Conservation (phyloP, 1,140 invertebrate species). For the Drosophila dunni region DNA sequence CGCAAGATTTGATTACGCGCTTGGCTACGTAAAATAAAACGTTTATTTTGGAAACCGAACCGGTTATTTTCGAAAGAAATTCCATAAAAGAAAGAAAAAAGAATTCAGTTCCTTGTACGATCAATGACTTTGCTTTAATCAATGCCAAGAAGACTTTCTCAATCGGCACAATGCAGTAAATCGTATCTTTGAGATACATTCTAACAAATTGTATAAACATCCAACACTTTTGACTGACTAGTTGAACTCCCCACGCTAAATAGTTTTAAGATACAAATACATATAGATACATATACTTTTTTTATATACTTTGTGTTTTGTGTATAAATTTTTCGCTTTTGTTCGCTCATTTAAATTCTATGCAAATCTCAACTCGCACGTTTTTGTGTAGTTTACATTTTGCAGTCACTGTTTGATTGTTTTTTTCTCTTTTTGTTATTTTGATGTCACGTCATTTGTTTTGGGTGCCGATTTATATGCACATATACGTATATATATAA, state of each 20-base stretch:
- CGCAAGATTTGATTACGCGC: conserved; percentile 23
- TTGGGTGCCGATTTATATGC: conserved; percentile 40
- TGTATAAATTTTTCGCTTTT: conserved; percentile 2
- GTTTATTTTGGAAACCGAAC: conserved; percentile 12
- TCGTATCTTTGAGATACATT: background rate
- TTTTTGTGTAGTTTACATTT: conserved; percentile 72
- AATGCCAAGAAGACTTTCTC: conserved; percentile 12
- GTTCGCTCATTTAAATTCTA: conserved; percentile 66
- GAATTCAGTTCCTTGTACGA: background rate
- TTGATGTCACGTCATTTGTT: conserved; percentile 68
- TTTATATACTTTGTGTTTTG: conserved; percentile 6
- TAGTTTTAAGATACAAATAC: background rate
- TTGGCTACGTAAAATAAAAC: conserved; percentile 9
- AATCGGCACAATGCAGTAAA: background rate
- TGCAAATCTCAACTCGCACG: conserved; percentile 67
- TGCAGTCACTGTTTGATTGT: conserved; percentile 45
- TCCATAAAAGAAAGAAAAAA: background rate
- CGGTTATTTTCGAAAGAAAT: conserved; percentile 30
- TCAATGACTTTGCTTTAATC: conserved; percentile 20
- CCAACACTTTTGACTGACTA: background rate
- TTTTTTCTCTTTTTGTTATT: conserved; percentile 41
- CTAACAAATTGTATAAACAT: conserved; percentile 3
- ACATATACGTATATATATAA: background rate
- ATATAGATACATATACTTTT: background rate
- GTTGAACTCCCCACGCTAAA: background rate